phyloP scores from a whole-genome alignment of 2,888 invertebrate species.

The Idaea straminata region DNA sequence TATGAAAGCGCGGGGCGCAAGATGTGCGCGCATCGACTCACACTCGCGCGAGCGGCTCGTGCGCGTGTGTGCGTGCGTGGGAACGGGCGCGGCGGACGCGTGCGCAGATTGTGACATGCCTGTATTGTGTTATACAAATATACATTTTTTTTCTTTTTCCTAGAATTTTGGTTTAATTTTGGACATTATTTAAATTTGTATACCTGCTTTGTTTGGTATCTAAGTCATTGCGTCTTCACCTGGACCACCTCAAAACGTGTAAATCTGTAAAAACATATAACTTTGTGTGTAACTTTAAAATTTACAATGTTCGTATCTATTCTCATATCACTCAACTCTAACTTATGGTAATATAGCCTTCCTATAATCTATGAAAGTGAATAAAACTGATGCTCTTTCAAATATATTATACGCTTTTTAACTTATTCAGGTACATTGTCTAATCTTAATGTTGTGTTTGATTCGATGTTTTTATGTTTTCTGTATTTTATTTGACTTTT shows the following conservation, averaged over 20 bases:
- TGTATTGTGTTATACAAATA: constrained; percentile 49
- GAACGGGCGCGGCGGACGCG: constrained; percentile 72
- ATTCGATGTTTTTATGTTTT: constrained; percentile 13
- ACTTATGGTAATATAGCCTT: constrained; percentile 1
- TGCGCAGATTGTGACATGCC: constrained; percentile 70
- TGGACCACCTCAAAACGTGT: not conserved
- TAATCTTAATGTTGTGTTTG: constrained; percentile 13
- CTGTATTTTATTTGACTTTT: constrained; percentile 11
- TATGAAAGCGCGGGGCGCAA: constrained; percentile 49
- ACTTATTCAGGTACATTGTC: constrained; percentile 1
- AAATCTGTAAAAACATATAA: not conserved
- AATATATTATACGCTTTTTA: not conserved
- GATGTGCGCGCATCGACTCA: constrained; percentile 62
- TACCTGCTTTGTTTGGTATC: not conserved
- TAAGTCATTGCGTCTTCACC: not conserved
- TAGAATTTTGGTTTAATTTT: constrained; percentile 9
- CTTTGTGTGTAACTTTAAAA: not conserved
- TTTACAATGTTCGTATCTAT: not conserved
- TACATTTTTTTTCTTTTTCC: constrained; percentile 19
- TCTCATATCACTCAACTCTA: not conserved
- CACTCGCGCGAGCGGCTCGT: constrained; percentile 22
- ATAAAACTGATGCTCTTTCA: constrained; percentile 10
- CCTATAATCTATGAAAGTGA: constrained; percentile 14
- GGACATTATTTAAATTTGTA: not conserved
- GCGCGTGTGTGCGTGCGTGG: constrained; percentile 65